Base-by-base conservation (phyloP, 2,797 vertebrate species). In the Smutsia gigantea region DNA sequence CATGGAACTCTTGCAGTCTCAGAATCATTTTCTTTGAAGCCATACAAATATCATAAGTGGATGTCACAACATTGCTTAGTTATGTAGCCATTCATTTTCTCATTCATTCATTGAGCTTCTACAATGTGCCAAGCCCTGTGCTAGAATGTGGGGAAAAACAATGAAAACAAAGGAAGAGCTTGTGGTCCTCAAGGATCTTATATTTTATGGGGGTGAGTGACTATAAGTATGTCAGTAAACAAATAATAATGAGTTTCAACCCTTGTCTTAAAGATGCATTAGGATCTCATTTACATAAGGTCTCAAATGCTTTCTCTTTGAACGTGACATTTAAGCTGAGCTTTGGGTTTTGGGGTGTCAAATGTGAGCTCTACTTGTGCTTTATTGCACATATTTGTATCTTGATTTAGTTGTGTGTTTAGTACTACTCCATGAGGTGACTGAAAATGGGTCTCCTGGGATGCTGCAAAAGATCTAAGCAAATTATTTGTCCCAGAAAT, bases 401-500 rank as follows among this genome's bases (percentile, higher is more conserved):
- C 92, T 94, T 86, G 97, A 92, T 86, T 96, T 78, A 88, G 59
- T 66, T 68, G 49, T 92, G 31, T 96, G 7, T 81, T 97, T 93
- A 92, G 86, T 53, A 57, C 39, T 59, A 72, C 72, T 92, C 92
- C 72, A 55, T 42, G 88, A 96, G 69, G 63, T 95, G 87, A 87
- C 66, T 87, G 61, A 29, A 90, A 93, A 87, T 92, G 81, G 94
- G 64, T 85, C 95, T 75, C 95, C 37, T 23, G 88, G 64, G 95
- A 87, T 77, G 49, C 27, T 59, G 81, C 2, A 59, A 74, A 93
- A 96, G 71, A 94, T 94, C 42, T 25, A 66, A 61, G 63, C 72
- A 94, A 94, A 95, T 96, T 72, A 96, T 82, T 94, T 96, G 85
- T 87, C 94, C 79, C 34, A 61, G 83, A 92, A 92, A 95, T 85